Conservation (phyloP, 1,140 invertebrate species). For the Pseudomyrmex dendroicus region DNA sequence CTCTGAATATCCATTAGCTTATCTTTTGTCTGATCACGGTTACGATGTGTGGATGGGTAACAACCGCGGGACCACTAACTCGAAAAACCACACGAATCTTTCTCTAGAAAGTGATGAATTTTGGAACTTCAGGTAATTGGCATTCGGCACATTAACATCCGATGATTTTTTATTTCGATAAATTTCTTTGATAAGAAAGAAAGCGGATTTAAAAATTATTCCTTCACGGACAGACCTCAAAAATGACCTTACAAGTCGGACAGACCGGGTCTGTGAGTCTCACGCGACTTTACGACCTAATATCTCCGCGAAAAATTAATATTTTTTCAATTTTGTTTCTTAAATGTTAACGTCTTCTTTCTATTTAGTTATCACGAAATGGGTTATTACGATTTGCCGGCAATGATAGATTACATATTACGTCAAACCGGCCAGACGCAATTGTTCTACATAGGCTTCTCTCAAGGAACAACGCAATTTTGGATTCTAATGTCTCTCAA, state of each 20-base stretch:
- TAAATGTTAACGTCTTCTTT: not conserved
- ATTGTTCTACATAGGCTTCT: slow-evolving; percentile 86
- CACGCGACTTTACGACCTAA: too few species aligned
- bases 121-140: slow-evolving; percentile 82
- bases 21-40: slow-evolving; percentile 86
- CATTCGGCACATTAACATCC: not conserved
- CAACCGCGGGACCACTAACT: slow-evolving; percentile 88
- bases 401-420: slow-evolving; percentile 89
- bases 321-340: too few species aligned
- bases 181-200: too few species aligned
- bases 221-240: too few species aligned
- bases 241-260: too few species aligned
- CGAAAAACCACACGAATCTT: slow-evolving; percentile 85
- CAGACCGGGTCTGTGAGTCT: too few species aligned
- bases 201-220: too few species aligned
- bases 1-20: slow-evolving; percentile 31
- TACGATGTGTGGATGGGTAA: slow-evolving; percentile 91
- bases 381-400: slow-evolving; percentile 88
- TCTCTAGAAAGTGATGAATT: slow-evolving; percentile 83
- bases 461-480: slow-evolving; percentile 85
- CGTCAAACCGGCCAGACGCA: slow-evolving; percentile 85
- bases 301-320: too few species aligned
- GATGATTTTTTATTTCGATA: not conserved
- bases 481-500: slow-evolving; percentile 85
- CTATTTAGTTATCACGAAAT: slow-evolving; percentile 85